phyloP scores from a whole-genome alignment of 2,113 vertebrate species.

The Enhydra lutris region DNA sequence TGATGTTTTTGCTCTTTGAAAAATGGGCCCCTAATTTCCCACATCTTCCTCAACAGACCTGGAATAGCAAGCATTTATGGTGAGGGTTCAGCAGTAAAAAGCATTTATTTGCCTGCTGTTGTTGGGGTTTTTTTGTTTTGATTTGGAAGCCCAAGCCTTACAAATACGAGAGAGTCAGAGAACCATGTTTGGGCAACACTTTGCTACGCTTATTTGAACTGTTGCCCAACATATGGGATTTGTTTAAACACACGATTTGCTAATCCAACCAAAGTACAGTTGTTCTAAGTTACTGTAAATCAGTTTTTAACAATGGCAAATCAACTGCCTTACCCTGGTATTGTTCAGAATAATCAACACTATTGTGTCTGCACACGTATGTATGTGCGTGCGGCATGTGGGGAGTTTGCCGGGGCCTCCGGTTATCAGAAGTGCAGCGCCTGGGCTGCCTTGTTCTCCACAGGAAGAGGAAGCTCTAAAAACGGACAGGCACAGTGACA shows the following conservation, averaged over 20 bases:
- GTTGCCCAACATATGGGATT: conserved; percentile 54
- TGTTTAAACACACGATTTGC: conserved; percentile 57
- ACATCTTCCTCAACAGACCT: background rate
- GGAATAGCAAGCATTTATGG: background rate
- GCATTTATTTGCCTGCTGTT: conserved; percentile 25
- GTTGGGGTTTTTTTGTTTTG: conserved; percentile 20
- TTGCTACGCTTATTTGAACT: conserved; percentile 47
- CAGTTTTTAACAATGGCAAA: conserved; percentile 45
- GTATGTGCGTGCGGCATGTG: background rate
- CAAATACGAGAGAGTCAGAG: background rate
- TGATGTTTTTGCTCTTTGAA: background rate
- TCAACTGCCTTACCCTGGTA: background rate
- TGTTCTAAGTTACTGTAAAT: conserved; percentile 51
- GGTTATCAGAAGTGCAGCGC: background rate
- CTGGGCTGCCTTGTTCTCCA: conserved; percentile 20
- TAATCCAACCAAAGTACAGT: conserved; percentile 59
- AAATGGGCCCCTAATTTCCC: background rate
- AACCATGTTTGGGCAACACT: conserved; percentile 47
- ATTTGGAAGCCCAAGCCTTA: conserved; percentile 47
- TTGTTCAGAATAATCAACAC: background rate
- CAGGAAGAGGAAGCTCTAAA: background rate
- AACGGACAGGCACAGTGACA: background rate
- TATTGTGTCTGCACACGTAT: background rate
- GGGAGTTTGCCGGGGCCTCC: background rate
- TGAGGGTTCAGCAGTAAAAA: conserved; percentile 51